phyloP scores from a whole-genome alignment of 2,797 vertebrate species.

The Octomys mimax region DNA sequence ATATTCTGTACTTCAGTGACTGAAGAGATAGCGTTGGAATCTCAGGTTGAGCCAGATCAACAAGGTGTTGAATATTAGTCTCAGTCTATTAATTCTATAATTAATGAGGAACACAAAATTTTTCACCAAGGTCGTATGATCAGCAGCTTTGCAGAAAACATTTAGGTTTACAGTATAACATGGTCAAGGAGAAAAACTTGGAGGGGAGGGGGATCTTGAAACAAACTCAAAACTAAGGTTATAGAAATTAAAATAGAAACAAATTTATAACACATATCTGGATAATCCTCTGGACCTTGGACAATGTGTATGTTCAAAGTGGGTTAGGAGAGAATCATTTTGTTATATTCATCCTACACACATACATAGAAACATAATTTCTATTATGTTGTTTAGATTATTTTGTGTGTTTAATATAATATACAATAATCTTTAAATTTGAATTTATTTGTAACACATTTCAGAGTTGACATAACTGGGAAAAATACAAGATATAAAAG shows the following conservation, averaged over 20 bases:
- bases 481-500: not conserved
- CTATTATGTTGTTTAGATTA: not conserved
- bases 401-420: not conserved
- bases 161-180: not conserved
- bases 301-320: not conserved
- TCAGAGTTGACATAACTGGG: not conserved
- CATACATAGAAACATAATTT: not conserved
- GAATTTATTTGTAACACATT: not conserved
- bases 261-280: not conserved
- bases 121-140: not conserved
- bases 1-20: not conserved
- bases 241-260: not conserved
- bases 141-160: not conserved
- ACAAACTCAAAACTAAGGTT: not conserved
- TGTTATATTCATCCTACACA: not conserved
- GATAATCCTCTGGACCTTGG: not conserved
- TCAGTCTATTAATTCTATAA: constrained; percentile 21
- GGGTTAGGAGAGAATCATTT: not conserved
- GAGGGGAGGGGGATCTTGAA: not conserved
- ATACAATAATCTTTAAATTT: not conserved
- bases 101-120: not conserved
- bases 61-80: not conserved
- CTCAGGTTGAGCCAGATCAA: not conserved
- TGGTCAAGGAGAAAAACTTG: not conserved
- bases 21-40: not conserved